Percentiles rank a stretch among this genome's conserved stretches.
Conservation (phyloP, 2,797 vertebrate species). For the Muraenolepis orangiensis region DNA sequence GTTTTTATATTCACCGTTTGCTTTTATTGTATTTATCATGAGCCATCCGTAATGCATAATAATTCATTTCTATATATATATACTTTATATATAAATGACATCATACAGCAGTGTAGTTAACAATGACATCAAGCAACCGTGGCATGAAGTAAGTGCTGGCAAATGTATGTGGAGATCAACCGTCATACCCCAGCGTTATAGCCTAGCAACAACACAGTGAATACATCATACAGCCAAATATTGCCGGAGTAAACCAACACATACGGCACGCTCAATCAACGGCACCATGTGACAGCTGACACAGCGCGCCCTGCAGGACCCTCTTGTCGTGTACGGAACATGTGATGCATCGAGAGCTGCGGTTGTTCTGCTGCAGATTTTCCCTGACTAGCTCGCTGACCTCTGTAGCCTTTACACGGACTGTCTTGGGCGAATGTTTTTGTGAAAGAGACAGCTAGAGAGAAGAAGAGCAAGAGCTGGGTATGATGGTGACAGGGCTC, state of each 20-base stretch:
- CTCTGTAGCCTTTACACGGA: neutral
- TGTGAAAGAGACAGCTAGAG: neutral
- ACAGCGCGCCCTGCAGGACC: neutral
- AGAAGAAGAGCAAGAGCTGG: neutral
- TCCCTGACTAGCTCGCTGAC: neutral
- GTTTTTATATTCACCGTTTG: neutral
- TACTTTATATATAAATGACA: neutral
- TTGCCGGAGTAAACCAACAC: neutral
- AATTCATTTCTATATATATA: neutral
- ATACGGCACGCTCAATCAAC: neutral
- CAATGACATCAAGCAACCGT: neutral
- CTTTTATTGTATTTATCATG: neutral
- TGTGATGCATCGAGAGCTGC: neutral
- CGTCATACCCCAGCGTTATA: neutral
- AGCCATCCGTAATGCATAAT: neutral
- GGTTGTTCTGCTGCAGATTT: neutral
- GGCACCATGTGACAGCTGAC: neutral
- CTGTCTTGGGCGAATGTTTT: slow-evolving; percentile 5
- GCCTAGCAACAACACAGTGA: neutral
- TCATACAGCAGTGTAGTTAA: neutral
- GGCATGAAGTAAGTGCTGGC: slow-evolving; percentile 9
- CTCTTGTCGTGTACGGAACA: neutral
- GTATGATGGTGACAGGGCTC: neutral
- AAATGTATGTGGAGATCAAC: slow-evolving; percentile 2
- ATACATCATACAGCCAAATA: neutral